These are phyloP conservation scores for Yponomeuta malinellus DNA, from an alignment of 2,888 invertebrate genomes.

Conservation along the genomic window DNA sequence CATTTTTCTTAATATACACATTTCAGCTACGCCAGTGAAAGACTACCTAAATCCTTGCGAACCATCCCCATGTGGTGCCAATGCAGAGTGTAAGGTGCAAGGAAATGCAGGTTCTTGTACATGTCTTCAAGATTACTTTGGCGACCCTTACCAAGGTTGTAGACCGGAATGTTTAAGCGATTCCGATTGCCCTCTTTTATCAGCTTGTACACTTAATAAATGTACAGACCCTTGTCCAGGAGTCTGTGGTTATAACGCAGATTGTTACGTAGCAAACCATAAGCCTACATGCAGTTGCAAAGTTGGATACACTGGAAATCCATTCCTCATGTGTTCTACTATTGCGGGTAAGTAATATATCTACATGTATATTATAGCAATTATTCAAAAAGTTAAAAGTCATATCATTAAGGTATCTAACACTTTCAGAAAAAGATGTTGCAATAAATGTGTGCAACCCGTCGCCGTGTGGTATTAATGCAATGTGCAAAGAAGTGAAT, in stretches of 20 bases:
- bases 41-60: constrained; percentile 76
- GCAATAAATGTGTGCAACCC: constrained; percentile 81
- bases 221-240: constrained; percentile 82
- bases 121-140: constrained; percentile 81
- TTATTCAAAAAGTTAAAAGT: not conserved
- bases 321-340: constrained; percentile 71
- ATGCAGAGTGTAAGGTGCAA: constrained; percentile 84
- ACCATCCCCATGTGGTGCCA: constrained; percentile 80
- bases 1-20: constrained; percentile 36
- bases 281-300: constrained; percentile 79
- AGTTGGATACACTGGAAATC: constrained; percentile 79
- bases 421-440: constrained; percentile 47
- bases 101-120: constrained; percentile 84
- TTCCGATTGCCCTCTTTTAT: constrained; percentile 78
- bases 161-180: constrained; percentile 81
- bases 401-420: constrained; percentile 6
- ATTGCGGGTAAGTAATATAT: constrained; percentile 46
- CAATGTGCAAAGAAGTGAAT: constrained; percentile 83
- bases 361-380: not conserved
- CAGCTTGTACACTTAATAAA: constrained; percentile 79
- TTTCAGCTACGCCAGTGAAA: constrained; percentile 64
- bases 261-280: constrained; percentile 80
- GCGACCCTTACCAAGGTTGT: constrained; percentile 86
- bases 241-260: constrained; percentile 80
- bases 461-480: constrained; percentile 83